Evolutionary conservation across 2,113 vertebrate genomes (phyloP), one percentile per base, ranked within the genome.

Genomic region (Pheucticus melanocephalus): DNA sequence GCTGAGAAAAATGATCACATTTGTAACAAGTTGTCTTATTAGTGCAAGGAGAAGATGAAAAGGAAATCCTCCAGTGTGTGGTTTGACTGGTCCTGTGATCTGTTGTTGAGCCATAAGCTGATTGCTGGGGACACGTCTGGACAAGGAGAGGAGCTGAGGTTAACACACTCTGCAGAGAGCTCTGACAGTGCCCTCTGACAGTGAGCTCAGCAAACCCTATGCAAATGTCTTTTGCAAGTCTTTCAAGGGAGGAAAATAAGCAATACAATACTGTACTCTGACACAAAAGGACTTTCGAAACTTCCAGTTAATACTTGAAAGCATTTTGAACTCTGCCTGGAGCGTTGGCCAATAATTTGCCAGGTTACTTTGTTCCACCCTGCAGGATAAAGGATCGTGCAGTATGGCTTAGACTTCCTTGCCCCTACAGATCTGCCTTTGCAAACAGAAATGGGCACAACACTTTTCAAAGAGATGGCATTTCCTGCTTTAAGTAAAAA

Each of bases 101-200:
- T 87, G 78, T 24, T 87, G 71, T 87, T 91, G 87, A 91, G 30
- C 81, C 59, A 7, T 84, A 75, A 94, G 86, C 71, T 92, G 85
- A 82, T 90, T 90, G 50, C 66, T 56, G 11, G 4, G 90, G 75
- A 87, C 93, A 80, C 3, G 59, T 66, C 78, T 91, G 90, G 82
- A 59, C 93, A 96, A 59, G 81, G 91, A 91, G 77, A 80, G 75
- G 66, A 96, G 91, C 87, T 85, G 87, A 91, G 87, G 84, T 92
- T 88, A 90, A 91, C 47, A 0, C 25, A 1, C 61, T 47, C 54
- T 51, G n/a, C 0, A 0, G 53, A 77, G 82, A 90, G 56, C 68
- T 86, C 1, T 53, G 28, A 0, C 91, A 20, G 2, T 87, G 73
- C 70, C 54, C 71, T 94, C 90, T 80, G 75, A 69, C 59, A 70